Base-by-base conservation (phyloP, 2,113 vertebrate genomes). In the Nothobranchius furzeri region DNA sequence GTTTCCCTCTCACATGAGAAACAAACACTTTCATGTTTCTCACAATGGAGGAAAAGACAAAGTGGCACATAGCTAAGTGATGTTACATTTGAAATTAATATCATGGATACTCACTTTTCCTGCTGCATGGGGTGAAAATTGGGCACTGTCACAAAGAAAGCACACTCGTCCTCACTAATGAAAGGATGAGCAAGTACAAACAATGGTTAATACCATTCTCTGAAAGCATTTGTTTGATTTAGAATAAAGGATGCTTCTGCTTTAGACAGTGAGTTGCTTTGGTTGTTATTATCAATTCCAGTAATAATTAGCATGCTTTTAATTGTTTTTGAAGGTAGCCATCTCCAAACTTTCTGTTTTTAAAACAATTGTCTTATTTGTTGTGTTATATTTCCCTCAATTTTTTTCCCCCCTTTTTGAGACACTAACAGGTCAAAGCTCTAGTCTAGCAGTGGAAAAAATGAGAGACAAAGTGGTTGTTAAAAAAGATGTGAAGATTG, bases 1-100 rank as follows among this genome's bases (percentile, higher is more conserved):
- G 76, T 66, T 84, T 79, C 58, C 53, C 71, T 68, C 63, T 80
- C 43, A 84, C 90, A 90, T 91, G 87, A 89, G 90, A 89, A 92
- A 78, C 75, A 35, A 60, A 64, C 6, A 9, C 66, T 69, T 61
- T 71, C 67, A 78, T 77, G 83, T 85, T 92, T 91, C 90, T 92
- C 90, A 92, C 86, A 88, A 61, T 57, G 17, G 51, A 66, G 37
- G 53, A 20, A 63, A 51, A 66, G 30, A 47, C 51, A 58, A 70
- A 59, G 60, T 54, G 68, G 15, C 40, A 63, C 59, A 73, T 65
- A 72, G 9, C 42, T 46, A 24, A 76, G 51, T 35, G 15, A 35
- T 12, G 12, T 3, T 14, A 58, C 43, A 56, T 25, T 49, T 53
- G 46, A 20, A 55, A 8, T 11, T 75, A 4, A 55, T 40, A 49